Evolutionary conservation across 2,888 invertebrate species (phyloP), one percentile per base, ranked within the genome.

Genomic region (Caenorhabditis zanzibari): DNA sequence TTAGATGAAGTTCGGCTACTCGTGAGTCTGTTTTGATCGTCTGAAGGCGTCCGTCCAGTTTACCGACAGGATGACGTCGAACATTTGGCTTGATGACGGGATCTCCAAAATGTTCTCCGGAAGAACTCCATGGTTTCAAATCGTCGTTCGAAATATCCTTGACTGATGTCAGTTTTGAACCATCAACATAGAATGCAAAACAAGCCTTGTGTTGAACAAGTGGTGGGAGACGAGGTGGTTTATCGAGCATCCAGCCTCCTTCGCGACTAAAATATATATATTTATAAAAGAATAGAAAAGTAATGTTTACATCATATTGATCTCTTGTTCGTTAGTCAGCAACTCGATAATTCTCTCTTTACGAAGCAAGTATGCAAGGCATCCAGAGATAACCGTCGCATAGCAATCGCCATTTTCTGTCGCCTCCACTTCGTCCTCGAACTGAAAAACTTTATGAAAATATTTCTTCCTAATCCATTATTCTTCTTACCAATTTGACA

Each of bases 221-320:
- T 16, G 89, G 89, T 41, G 89, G 89, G 12, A 88, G 71, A n/a
- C 86, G 77, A n/a, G 85, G 82, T 14, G 88, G 85, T 72, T 86
- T 86, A 41, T 72, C 58, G 47, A 84, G 73, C 72, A 87, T 74
- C 88, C 86, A 88, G 26, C 86, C 88, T 16, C 82, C 81, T 59
- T 85, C 75, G 14, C 86, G 80, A 44, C 88, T 88, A 38, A 54
- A 85, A 82, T 41, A 0, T 12, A 26, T 22, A 35, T 2, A 22
- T 63, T 41, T 22, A 14, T 22, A 12, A n/a, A 28, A 35, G 47
- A 28, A 10, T 35, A n/a, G 56, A 54, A 49, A 71, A 26, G 52
- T 26, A 47, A 24, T 19, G 49, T 80, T 64, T 61, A 85, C 85
- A 86, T 85, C 47, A 64, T 59, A 10, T 63, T 56, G 59, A 86